Evolutionary conservation across 2,797 vertebrate species (phyloP), one percentile per base, ranked within the genome.

Genomic region (Acanthopagrus latus): DNA sequence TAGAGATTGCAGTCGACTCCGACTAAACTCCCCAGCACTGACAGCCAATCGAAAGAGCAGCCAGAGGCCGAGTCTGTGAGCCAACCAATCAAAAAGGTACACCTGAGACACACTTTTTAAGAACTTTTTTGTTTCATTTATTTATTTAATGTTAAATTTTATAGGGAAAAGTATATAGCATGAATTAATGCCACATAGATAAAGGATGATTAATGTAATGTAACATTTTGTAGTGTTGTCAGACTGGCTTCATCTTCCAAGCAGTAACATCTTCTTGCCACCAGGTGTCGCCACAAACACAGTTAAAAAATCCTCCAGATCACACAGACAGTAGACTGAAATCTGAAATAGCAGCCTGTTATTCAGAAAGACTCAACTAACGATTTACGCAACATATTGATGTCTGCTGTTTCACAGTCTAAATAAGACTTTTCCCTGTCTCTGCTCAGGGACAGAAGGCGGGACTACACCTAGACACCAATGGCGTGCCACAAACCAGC

Each of bases 1-100:
- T 80, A 97, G 97, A 96, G 94, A 78, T 80, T 96, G 81, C 95
- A 96, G 92, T 97, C 95, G 9, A 95, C 94, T 5, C 94, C 95
- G 0, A 73, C 87, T 82, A 96, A 96, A 93, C 89, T 96, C 73
- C 92, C 95, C 72, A 94, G 88, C 81, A 76, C 86, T 33, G 88
- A 84, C 73, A 87, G 92, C 90, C 95, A 94, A 78, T 94, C 94
- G 70, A 93, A 94, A 85, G 80, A 82, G 2, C 91, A 90, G 71
- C 90, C 89, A 23, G 88, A 80, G 71, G 79, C 85, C 1, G 84
- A 90, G 80, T 84, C 92, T 78, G 88, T 88, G 54, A 94, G 84
- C 81, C 93, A 94, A 52, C 77, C 95, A 65, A 84, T 76, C 81
- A 93, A 93, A 91, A 97, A 97, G 95, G 97, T 97, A 89, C 41